Conservation (phyloP, 37 sponge, comb jelly and placozoan species). For the Halichondria panicea region DNA sequence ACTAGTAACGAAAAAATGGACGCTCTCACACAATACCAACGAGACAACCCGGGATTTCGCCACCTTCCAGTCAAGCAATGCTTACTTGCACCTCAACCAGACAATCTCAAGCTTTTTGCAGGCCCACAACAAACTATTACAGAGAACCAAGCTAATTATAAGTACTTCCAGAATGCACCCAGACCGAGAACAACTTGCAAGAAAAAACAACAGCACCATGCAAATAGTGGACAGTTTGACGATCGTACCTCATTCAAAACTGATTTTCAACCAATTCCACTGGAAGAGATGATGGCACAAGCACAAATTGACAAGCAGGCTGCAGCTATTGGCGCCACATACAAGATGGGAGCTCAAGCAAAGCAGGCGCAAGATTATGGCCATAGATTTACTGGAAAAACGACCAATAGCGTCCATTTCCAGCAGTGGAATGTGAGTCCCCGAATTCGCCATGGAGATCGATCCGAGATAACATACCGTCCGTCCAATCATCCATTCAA, state of each 20-base stretch:
- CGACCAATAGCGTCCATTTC: slow-evolving; percentile 11
- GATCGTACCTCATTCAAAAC: not conserved
- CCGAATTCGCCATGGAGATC: slow-evolving; percentile 4
- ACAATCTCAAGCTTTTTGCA: too few species aligned
- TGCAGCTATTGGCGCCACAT: not conserved
- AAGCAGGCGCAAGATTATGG: slow-evolving; percentile 9
- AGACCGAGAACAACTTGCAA: not conserved
- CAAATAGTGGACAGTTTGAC: not conserved
- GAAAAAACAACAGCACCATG: not conserved
- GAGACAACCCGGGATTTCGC: too few species aligned
- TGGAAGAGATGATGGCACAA: slow-evolving; percentile 10
- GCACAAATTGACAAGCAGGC: not conserved
- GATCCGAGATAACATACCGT: slow-evolving; percentile 2
- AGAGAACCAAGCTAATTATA: too few species aligned
- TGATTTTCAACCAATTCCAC: too few species aligned
- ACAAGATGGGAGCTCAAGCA: not conserved
- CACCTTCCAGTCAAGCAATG: too few species aligned
- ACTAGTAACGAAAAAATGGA: too few species aligned
- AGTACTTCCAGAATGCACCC: too few species aligned
- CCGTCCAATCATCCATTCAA: slow-evolving; percentile 4
- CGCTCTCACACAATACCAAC: too few species aligned
- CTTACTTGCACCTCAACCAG: too few species aligned
- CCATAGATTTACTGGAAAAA: not conserved
- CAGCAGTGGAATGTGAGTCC: not conserved
- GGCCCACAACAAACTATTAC: too few species aligned